These are phyloP conservation scores for Glossophaga mutica DNA, from an alignment of 2,797 vertebrate species.

Conservation along the genomic window DNA sequence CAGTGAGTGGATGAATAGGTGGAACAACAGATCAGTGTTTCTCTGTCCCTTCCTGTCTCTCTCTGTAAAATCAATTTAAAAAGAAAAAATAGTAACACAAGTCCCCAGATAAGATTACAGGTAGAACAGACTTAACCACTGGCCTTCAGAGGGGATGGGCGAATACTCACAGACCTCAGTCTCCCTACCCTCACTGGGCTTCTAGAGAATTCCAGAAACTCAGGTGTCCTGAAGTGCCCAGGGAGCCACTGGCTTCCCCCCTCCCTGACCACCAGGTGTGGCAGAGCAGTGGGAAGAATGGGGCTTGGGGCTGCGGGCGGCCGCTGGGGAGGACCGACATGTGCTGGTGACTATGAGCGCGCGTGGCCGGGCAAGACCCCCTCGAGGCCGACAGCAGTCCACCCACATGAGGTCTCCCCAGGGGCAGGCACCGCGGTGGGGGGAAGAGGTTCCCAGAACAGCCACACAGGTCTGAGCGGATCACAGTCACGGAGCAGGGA, in stretches of 20 bases:
- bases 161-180: no score
- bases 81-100: background rate
- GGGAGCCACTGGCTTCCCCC: background rate
- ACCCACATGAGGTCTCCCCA: rapidly evolving
- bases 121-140: background rate
- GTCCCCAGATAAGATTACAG: background rate
- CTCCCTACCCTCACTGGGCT: no score
- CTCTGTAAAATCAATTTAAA: background rate
- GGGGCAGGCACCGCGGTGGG: rapidly evolving
- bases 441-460: background rate
- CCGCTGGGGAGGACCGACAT: background rate
- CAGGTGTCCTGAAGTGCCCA: background rate
- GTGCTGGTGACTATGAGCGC: background rate
- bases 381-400: background rate
- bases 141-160: background rate
- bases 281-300: no score
- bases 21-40: background rate
- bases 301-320: rapidly evolving
- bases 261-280: background rate
- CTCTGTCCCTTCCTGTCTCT: background rate
- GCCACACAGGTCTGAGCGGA: background rate
- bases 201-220: slow-evolving; percentile 19
- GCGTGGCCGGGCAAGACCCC: background rate
- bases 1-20: background rate
- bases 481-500: background rate